Percentiles rank a stretch among this genome's conserved stretches.
These are phyloP conservation scores for Orthosia cruda DNA, from an alignment of 2,888 invertebrate species.

Conservation along the genomic window DNA sequence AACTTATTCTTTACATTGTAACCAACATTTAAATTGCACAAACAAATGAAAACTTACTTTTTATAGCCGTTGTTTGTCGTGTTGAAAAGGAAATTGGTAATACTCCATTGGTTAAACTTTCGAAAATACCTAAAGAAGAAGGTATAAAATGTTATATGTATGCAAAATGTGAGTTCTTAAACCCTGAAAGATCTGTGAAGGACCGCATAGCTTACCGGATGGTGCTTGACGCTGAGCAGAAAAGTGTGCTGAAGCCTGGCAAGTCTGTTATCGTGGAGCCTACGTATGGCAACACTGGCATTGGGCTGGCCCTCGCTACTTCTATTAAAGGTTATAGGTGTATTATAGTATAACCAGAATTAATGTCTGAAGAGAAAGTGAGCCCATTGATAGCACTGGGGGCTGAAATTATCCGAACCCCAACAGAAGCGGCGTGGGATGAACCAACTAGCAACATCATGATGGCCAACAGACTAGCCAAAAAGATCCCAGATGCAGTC, in stretches of 20 bases:
- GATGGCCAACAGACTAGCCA: slow-evolving; percentile 95
- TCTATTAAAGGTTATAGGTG: slow-evolving; percentile 98
- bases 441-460: slow-evolving; percentile 97
- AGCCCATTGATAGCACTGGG: slow-evolving; percentile 97
- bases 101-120: slow-evolving; percentile 96
- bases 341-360: slow-evolving; percentile 99
- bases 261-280: slow-evolving; percentile 98
- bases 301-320: slow-evolving; percentile 98
- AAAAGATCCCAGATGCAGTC: slow-evolving; percentile 97
- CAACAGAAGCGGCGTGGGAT: slow-evolving; percentile 97
- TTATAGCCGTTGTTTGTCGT: neutral
- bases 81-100: slow-evolving; percentile 90
- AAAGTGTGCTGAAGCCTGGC: slow-evolving; percentile 97
- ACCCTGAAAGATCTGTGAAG: slow-evolving; percentile 99
- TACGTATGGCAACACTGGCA: slow-evolving; percentile 97
- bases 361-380: slow-evolving; percentile 99
- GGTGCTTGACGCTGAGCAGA: slow-evolving; percentile 98
- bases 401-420: slow-evolving; percentile 98
- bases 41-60: slow-evolving; percentile 1
- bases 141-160: slow-evolving; percentile 97
- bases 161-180: slow-evolving; percentile 99
- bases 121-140: slow-evolving; percentile 94
- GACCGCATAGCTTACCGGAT: slow-evolving; percentile 98
- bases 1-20: slow-evolving; percentile 5
- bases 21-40: slow-evolving; percentile 3